These are phyloP conservation scores for Amphiprion percula DNA, from an alignment of 2,113 vertebrate species.

Conservation along the genomic window DNA sequence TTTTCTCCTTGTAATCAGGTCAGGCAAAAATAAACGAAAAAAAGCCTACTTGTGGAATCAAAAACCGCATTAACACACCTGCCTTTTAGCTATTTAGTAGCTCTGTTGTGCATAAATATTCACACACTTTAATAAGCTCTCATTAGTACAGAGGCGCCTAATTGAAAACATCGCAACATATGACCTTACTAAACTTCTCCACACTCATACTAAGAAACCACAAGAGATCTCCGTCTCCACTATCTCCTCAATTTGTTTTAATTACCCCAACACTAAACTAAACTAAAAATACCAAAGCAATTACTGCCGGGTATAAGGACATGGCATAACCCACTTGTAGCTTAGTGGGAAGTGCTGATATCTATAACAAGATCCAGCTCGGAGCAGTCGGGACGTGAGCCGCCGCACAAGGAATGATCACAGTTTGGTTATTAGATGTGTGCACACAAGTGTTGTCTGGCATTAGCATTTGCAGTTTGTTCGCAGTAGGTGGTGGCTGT, in stretches of 20 bases:
- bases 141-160: constrained; percentile 59
- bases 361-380: constrained; percentile 79
- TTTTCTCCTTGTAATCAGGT: background rate
- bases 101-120: constrained; percentile 24
- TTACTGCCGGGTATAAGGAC: constrained; percentile 71
- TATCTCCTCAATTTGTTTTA: constrained; percentile 77
- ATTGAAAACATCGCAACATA: constrained; percentile 71
- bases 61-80: background rate
- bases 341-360: constrained; percentile 64
- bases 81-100: background rate
- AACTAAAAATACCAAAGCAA: constrained; percentile 82
- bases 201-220: constrained; percentile 55
- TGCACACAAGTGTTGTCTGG: constrained; percentile 16
- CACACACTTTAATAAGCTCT: constrained; percentile 59
- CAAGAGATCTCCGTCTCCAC: constrained; percentile 55
- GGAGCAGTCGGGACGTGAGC: constrained; percentile 57
- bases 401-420: constrained; percentile 23
- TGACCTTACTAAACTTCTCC: constrained; percentile 66
- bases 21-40: background rate
- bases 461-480: constrained; percentile 32
- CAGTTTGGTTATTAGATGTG: constrained; percentile 51
- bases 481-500: constrained; percentile 44
- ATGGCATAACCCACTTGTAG: constrained; percentile 57
- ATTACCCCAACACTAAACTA: constrained; percentile 69
- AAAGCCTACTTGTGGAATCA: background rate